phyloP scores from a whole-genome alignment of 2,797 vertebrate genomes.

The Okamejei kenojei region DNA sequence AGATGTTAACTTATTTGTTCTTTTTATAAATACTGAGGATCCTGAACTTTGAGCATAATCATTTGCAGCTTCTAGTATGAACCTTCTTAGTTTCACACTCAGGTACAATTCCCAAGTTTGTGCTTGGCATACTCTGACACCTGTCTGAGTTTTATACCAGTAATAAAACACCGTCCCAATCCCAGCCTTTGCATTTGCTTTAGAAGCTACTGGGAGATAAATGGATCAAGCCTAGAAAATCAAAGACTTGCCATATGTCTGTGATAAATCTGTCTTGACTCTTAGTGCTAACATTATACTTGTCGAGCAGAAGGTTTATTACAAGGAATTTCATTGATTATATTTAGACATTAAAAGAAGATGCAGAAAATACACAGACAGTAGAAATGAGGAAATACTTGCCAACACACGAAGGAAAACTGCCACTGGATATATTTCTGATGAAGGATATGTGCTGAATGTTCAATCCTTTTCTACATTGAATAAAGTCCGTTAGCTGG shows the following conservation, averaged over 20 bases:
- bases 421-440: background rate
- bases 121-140: background rate
- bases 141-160: background rate
- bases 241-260: background rate
- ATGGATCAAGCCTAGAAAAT: background rate
- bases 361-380: background rate
- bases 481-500: background rate
- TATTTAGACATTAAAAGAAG: slow-evolving; percentile 9
- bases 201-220: background rate
- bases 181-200: background rate
- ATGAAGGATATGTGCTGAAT: background rate
- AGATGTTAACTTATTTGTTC: background rate
- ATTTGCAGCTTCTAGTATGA: background rate
- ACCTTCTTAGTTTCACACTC: background rate
- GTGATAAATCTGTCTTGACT: slow-evolving; percentile 13
- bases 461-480: background rate
- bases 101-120: background rate
- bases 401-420: background rate
- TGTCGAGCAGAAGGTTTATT: slow-evolving; percentile 9
- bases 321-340: slow-evolving; percentile 9
- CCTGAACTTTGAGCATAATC: background rate
- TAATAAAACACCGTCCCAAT: background rate
- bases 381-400: background rate
- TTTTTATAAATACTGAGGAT: no score
- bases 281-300: background rate